phyloP scores from a whole-genome alignment of 1,140 invertebrate genomes.

The honey bee (Apis mellifera) region DNA sequence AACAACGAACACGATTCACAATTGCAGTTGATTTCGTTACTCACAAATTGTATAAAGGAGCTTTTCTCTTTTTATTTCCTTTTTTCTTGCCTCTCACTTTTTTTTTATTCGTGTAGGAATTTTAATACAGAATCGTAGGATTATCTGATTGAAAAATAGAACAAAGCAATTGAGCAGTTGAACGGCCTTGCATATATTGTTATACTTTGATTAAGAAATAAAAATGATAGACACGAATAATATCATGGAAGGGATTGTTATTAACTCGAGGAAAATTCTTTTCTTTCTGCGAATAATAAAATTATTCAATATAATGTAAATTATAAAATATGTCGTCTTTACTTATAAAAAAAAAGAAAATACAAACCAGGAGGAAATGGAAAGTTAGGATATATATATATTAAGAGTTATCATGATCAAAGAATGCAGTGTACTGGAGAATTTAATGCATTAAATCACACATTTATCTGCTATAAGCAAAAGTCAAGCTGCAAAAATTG shows the following conservation, averaged over 20 bases:
- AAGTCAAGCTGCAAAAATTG: slow-evolving; percentile 40
- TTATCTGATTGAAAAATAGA: slow-evolving; percentile 5
- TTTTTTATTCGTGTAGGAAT: slow-evolving; percentile 39
- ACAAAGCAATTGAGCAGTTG: slow-evolving; percentile 2
- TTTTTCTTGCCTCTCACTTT: not conserved
- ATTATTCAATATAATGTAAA: not conserved
- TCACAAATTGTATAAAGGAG: slow-evolving; percentile 44
- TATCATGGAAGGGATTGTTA: not conserved
- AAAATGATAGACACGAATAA: slow-evolving; percentile 26
- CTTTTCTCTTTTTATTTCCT: not conserved
- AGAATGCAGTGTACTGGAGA: slow-evolving; percentile 31
- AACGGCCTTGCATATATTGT: slow-evolving; percentile 15
- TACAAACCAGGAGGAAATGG: slow-evolving; percentile 11
- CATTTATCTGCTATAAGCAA: slow-evolving; percentile 34
- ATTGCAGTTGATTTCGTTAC: slow-evolving; percentile 22
- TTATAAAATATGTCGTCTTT: not conserved
- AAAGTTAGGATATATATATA: slow-evolving; percentile 9
- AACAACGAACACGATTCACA: slow-evolving; percentile 29
- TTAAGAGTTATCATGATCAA: slow-evolving; percentile 30
- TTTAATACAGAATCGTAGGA: slow-evolving; percentile 3
- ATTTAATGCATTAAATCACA: slow-evolving; percentile 39
- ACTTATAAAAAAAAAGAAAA: not conserved
- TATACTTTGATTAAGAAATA: slow-evolving; percentile 33
- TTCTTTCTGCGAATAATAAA: not conserved
- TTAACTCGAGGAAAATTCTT: not conserved